Evolutionary conservation across 2,113 vertebrate genomes (phyloP).

Genomic region (Tachysurus fulvidraco): DNA sequence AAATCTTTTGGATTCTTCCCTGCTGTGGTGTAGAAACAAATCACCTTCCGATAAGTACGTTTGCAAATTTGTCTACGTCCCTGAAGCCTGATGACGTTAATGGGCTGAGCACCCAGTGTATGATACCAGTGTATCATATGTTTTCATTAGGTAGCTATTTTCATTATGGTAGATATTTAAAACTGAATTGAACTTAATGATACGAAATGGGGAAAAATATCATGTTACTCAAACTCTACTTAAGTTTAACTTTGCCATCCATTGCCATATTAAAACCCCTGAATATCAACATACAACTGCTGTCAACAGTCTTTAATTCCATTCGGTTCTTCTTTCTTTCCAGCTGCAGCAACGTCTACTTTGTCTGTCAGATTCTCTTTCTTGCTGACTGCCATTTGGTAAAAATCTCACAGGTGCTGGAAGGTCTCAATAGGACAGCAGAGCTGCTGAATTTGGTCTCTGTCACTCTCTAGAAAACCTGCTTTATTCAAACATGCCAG

Average conservation of each 20-base stretch:
- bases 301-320: background rate
- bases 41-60: background rate
- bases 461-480: constrained; percentile 59
- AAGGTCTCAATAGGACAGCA: constrained; percentile 53
- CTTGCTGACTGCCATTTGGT: constrained; percentile 30
- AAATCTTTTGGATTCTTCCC: background rate
- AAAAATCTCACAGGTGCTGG: constrained; percentile 58
- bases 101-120: background rate
- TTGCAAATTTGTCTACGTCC: background rate
- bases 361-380: constrained; percentile 33
- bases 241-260: background rate
- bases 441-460: constrained; percentile 55
- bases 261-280: background rate
- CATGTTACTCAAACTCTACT: background rate
- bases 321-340: constrained; percentile 51
- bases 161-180: background rate
- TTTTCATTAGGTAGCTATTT: background rate
- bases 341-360: constrained; percentile 49
- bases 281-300: constrained; percentile 25
- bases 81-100: background rate
- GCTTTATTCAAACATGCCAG: constrained; percentile 44
- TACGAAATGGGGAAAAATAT: background rate
- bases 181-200: background rate
- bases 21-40: background rate
- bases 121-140: background rate